Conservation (phyloP, 2,888 invertebrate genomes). For the Drosophila mimica region DNA sequence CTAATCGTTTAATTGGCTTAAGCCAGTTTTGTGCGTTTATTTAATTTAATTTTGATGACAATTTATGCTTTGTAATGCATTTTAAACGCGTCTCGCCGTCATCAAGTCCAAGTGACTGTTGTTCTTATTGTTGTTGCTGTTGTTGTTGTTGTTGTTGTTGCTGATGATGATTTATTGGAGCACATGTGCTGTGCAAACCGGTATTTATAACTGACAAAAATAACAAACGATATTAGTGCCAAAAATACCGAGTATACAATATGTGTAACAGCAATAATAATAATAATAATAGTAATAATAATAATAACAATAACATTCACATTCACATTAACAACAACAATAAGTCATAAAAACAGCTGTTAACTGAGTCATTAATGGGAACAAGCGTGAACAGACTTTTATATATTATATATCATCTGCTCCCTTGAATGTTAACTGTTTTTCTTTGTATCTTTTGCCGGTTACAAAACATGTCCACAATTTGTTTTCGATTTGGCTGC, state of each 20-base stretch:
- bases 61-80: slow-evolving; percentile 76
- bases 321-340: slow-evolving; percentile 26
- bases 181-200: slow-evolving; percentile 61
- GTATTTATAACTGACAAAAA: slow-evolving; percentile 75
- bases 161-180: slow-evolving; percentile 60
- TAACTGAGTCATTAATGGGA: slow-evolving; percentile 69
- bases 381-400: slow-evolving; percentile 44
- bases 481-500: slow-evolving; percentile 46
- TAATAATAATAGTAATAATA: slow-evolving; percentile 9
- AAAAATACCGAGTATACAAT: slow-evolving; percentile 46
- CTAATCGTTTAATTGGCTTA: slow-evolving; percentile 82
- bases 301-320: slow-evolving; percentile 3
- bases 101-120: slow-evolving; percentile 55
- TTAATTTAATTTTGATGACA: slow-evolving; percentile 78
- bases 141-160: slow-evolving; percentile 2
- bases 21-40: slow-evolving; percentile 63
- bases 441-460: slow-evolving; percentile 45
- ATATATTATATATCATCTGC: slow-evolving; percentile 25
- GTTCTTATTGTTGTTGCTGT: not conserved
- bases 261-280: slow-evolving; percentile 15
- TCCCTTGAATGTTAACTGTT: slow-evolving; percentile 64
- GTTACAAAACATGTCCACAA: slow-evolving; percentile 73
- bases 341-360: slow-evolving; percentile 60
- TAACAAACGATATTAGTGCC: slow-evolving; percentile 69
- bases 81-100: slow-evolving; percentile 69